Conservation (phyloP, 2,888 invertebrate species). For the Muschampia plurimacula region DNA sequence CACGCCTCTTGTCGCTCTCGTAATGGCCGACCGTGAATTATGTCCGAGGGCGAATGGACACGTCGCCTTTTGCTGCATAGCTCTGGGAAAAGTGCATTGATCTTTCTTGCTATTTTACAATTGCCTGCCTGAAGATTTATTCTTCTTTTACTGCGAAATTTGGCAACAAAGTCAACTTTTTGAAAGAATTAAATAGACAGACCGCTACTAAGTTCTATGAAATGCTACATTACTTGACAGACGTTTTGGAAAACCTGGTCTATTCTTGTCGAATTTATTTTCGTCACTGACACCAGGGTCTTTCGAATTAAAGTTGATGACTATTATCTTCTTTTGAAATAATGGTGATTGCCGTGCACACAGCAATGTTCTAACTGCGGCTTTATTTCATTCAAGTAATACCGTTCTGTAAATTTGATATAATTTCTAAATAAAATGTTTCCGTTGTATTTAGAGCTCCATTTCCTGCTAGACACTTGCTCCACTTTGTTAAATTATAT, state of each 20-base stretch:
- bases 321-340: background rate
- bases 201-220: background rate
- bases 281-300: background rate
- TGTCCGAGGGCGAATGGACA: constrained; percentile 15
- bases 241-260: background rate
- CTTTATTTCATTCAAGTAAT: constrained; percentile 3
- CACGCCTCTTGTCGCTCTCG: constrained; percentile 26
- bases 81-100: constrained; percentile 34
- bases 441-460: constrained; percentile 13
- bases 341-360: background rate
- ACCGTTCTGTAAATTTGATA: constrained; percentile 17
- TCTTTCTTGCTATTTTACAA: constrained; percentile 28
- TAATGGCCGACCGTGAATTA: constrained; percentile 29
- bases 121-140: constrained; percentile 13
- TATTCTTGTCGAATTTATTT: background rate
- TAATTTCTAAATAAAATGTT: constrained; percentile 21
- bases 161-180: background rate
- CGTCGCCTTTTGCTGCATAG: constrained; percentile 12
- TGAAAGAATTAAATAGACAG: background rate
- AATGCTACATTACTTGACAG: background rate
- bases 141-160: constrained; percentile 11
- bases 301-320: constrained; percentile 3
- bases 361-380: constrained; percentile 8
- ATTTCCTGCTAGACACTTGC: constrained; percentile 27
- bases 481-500: constrained; percentile 37